phyloP scores from a whole-genome alignment of 1,140 invertebrate species.

The Caligus rogercresseyi region DNA sequence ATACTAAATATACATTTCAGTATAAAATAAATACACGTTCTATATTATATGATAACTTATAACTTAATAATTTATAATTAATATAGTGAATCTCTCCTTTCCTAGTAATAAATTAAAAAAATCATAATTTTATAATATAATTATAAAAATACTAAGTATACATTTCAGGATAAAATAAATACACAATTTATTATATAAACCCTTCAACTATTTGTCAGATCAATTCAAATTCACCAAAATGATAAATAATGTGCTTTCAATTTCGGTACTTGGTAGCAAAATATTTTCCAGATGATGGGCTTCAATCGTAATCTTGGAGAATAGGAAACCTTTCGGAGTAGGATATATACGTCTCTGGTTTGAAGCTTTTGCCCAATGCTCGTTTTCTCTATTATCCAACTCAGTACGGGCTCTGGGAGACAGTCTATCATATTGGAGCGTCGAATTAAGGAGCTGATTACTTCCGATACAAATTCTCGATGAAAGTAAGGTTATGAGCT shows the following conservation, averaged over 20 bases:
- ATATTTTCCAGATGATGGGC: not conserved
- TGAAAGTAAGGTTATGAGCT: not conserved
- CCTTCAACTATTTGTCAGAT: too few species aligned
- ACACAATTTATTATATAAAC: too few species aligned
- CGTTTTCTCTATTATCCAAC: not conserved
- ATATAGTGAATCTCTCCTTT: too few species aligned
- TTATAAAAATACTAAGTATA: too few species aligned
- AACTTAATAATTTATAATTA: too few species aligned
- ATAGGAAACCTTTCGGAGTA: not conserved
- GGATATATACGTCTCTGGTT: not conserved
- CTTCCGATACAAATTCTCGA: not conserved
- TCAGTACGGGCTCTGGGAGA: not conserved
- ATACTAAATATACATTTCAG: too few species aligned
- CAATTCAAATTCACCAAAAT: too few species aligned
- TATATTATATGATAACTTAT: too few species aligned
- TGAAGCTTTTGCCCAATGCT: not conserved
- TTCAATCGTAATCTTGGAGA: not conserved
- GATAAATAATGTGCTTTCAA: not conserved
- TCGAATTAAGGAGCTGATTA: not conserved
- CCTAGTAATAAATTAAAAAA: too few species aligned
- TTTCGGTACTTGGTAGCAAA: not conserved
- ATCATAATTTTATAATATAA: too few species aligned
- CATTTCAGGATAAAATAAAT: too few species aligned
- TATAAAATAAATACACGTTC: too few species aligned
- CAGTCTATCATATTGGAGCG: not conserved